A percentile compares a stretch with the other conserved stretches of the same genome.
phyloP scores from a whole-genome alignment of 2,888 invertebrate genomes.

The Hydrotaea cyrtoneurina region DNA sequence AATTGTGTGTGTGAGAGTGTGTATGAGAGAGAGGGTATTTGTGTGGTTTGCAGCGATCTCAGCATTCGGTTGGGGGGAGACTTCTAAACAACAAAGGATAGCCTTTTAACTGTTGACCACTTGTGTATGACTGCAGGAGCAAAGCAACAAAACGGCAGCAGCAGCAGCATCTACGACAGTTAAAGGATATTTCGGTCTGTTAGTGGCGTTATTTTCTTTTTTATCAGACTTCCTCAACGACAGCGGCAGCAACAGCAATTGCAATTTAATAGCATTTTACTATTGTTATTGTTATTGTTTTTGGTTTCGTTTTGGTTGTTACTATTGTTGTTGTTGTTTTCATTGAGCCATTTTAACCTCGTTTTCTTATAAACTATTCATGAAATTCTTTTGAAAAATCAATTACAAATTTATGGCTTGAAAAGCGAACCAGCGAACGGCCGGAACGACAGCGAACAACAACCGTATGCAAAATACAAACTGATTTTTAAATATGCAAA shows the following conservation, averaged over 20 bases:
- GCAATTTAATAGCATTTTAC: conserved; percentile 36
- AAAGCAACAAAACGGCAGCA: conserved; percentile 13
- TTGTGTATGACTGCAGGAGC: conserved; percentile 41
- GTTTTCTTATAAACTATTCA: conserved; percentile 43
- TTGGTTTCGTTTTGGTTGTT: too few relatives aligned
- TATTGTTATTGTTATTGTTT: conserved; percentile 27
- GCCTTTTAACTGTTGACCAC: conserved; percentile 60
- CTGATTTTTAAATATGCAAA: not conserved
- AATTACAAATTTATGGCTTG: conserved; percentile 43
- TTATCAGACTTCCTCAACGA: conserved; percentile 36
- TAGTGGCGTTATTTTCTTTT: conserved; percentile 37
- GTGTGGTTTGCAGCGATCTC: too few relatives aligned
- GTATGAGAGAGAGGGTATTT: too few relatives aligned
- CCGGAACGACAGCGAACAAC: not conserved
- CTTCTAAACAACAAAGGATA: conserved; percentile 44
- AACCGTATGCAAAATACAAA: not conserved
- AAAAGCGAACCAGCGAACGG: conserved; percentile 5
- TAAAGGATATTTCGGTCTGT: conserved; percentile 48
- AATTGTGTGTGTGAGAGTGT: not conserved
- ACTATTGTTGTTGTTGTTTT: conserved; percentile 20
- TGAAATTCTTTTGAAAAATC: conserved; percentile 36
- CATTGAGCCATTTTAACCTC: conserved; percentile 33
- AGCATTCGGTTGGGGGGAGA: conserved; percentile 19
- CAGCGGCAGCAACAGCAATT: conserved; percentile 34
- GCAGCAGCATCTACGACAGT: conserved; percentile 6